These are phyloP conservation scores for Propithecus coquereli DNA, from an alignment of 2,113 vertebrate species.

Conservation along the genomic window DNA sequence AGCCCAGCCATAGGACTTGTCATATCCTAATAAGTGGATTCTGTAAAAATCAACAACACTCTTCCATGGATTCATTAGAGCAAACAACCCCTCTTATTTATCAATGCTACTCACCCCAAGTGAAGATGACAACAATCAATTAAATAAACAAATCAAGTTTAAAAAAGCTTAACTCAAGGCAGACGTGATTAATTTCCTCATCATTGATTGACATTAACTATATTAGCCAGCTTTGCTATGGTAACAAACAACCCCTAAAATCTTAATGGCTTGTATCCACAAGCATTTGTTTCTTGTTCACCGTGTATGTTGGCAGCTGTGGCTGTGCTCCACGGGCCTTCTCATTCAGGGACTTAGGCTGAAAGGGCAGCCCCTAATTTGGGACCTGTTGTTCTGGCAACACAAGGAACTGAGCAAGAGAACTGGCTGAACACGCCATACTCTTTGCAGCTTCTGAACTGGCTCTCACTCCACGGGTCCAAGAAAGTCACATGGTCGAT, in stretches of 20 bases:
- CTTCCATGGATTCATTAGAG: slow-evolving; percentile 61
- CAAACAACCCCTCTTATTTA: slow-evolving; percentile 68
- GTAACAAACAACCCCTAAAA: slow-evolving; percentile 55
- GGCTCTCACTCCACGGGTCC: background rate
- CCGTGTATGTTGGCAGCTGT: slow-evolving; percentile 18
- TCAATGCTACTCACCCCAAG: slow-evolving; percentile 70
- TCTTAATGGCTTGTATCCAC: slow-evolving; percentile 33
- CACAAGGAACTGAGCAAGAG: background rate
- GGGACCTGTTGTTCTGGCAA: background rate
- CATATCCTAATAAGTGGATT: slow-evolving; percentile 32
- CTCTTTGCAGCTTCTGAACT: background rate
- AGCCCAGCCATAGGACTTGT: background rate
- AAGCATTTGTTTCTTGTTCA: background rate
- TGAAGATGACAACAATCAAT: slow-evolving; percentile 75
- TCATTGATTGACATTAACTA: slow-evolving; percentile 72
- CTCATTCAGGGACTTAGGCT: background rate
- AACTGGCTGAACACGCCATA: accelerated
- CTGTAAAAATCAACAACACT: slow-evolving; percentile 26
- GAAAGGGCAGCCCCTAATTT: slow-evolving; percentile 25
- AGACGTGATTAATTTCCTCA: slow-evolving; percentile 74
- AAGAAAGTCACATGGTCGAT: background rate
- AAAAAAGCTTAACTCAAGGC: slow-evolving; percentile 66
- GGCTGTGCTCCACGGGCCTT: background rate
- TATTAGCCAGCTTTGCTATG: slow-evolving; percentile 67
- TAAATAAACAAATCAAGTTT: slow-evolving; percentile 76